Evolutionary conservation across 2,888 invertebrate species (phyloP).

Genomic region (Agrotis puta): DNA sequence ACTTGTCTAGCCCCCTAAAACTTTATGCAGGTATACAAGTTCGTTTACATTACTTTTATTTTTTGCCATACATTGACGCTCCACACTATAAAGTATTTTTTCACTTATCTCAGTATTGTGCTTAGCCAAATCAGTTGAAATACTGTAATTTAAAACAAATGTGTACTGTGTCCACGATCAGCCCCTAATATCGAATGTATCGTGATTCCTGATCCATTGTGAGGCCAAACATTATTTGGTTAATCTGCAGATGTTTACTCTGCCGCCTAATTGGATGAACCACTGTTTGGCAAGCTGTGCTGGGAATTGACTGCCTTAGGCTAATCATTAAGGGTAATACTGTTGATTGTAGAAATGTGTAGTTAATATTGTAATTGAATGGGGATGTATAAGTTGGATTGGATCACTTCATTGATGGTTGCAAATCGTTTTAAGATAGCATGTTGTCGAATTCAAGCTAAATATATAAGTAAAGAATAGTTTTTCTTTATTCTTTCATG

Average conservation of each 20-base stretch:
- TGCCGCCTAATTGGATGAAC: slow-evolving; percentile 78
- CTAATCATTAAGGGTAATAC: slow-evolving; percentile 57
- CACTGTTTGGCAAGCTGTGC: slow-evolving; percentile 73
- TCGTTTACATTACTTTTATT: too few relatives aligned
- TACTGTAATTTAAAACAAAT: not conserved
- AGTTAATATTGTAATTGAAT: slow-evolving; percentile 55
- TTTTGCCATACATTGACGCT: too few relatives aligned
- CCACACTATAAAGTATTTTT: too few relatives aligned
- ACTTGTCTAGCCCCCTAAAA: too few relatives aligned
- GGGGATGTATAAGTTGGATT: slow-evolving; percentile 11
- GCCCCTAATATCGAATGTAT: slow-evolving; percentile 78
- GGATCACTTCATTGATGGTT: not conserved
- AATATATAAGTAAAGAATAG: not conserved
- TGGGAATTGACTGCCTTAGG: slow-evolving; percentile 58
- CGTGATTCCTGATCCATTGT: slow-evolving; percentile 80
- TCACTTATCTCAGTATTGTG: not conserved
- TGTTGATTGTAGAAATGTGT: slow-evolving; percentile 56
- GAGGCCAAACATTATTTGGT: slow-evolving; percentile 80
- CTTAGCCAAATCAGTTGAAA: not conserved
- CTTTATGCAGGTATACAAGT: too few relatives aligned
- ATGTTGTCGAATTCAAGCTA: not conserved
- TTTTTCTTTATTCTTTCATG: too few relatives aligned
- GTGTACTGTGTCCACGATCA: slow-evolving; percentile 36
- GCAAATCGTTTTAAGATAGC: not conserved
- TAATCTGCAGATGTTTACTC: slow-evolving; percentile 78